Base-by-base conservation (phyloP, 2,888 invertebrate genomes). In the Cremastinae sp. region DNA sequence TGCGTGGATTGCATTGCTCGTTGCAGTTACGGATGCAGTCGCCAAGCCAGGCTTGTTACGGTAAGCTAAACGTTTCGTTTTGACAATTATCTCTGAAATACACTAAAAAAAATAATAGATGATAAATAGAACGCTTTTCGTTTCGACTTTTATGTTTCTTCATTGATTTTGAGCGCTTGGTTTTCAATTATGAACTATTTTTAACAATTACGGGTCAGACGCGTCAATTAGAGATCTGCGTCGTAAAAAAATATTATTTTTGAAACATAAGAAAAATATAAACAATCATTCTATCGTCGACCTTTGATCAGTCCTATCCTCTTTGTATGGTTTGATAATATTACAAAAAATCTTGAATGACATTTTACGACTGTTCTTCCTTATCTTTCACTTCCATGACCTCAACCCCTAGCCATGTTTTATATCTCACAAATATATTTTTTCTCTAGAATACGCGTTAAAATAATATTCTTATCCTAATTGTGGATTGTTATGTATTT, bases 1-100 rank as follows among this genome's bases (percentile, higher is more conserved):
- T n/a, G 58, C 79, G 41, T 80, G 75, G 76, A 65, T 80, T 39
- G 76, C 79, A 58, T 43, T 83, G 9, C 51, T 81, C 39, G 69
- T 80, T 37, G 72, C 75, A 47, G 59, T 83, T 7, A 72, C 72
- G 14, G 79, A 74, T 61, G 84, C 81, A 8, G 5, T 28, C 5
- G 28, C 2, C 28, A 5, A 28, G 28, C 28, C 28, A 28, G 78
- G 82, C 45, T 71, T 84, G 4, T 4, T 83, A 16, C 81, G 83
- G 84, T 83, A 76, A 79, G 74, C 62, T 16, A 47, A 14, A 5
- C 8, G 35, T 49, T 28, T 74, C 68, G 47, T 8, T 61, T 56
- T 58, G 68, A 35, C 70, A 10, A 62, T 58, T 14, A 47, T 3
- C 2, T 28, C 5, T 28, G 5, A 3, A 28, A 28, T 28, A 28